Conservation (phyloP, 2,888 invertebrate species). For the Micoletzkya japonica region DNA sequence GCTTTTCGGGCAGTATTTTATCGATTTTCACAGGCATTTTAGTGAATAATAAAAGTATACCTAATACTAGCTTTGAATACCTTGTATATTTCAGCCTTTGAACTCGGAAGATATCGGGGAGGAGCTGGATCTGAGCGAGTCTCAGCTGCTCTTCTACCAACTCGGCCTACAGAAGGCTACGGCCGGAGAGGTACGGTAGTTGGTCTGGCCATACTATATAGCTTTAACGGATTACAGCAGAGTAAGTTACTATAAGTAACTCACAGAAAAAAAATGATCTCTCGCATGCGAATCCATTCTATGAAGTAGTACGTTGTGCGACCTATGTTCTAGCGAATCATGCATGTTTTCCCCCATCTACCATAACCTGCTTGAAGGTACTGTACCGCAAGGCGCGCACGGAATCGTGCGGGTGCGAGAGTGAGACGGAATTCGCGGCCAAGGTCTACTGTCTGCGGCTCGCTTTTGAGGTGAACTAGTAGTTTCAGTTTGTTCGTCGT, state of each 20-base stretch:
- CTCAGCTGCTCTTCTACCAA: slow-evolving; percentile 80
- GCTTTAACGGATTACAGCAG: too few species aligned
- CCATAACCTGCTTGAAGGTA: slow-evolving; percentile 30
- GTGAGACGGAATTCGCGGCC: slow-evolving; percentile 90
- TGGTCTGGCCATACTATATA: too few species aligned
- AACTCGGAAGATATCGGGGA: slow-evolving; percentile 29
- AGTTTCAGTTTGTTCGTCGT: slow-evolving; percentile 6
- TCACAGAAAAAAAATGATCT: too few species aligned
- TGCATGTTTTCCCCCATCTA: too few species aligned
- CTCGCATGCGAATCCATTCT: too few species aligned
- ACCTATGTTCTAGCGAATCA: too few species aligned
- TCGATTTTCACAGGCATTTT: too few species aligned
- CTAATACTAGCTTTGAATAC: background rate
- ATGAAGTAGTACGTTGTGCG: too few species aligned
- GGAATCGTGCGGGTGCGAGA: slow-evolving; percentile 82
- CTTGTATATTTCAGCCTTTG: slow-evolving; percentile 21
- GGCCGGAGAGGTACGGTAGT: slow-evolving; percentile 67
- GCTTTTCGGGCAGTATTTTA: too few species aligned
- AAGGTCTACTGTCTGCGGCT: slow-evolving; percentile 90
- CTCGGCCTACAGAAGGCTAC: slow-evolving; percentile 82
- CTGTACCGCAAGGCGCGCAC: slow-evolving; percentile 72
- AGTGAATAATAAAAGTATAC: too few species aligned
- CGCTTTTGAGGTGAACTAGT: slow-evolving; percentile 76
- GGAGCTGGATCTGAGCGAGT: slow-evolving; percentile 75
- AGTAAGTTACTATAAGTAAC: too few species aligned